These are phyloP conservation scores for Xylophagus ater DNA, from an alignment of 2,888 invertebrate species.

Conservation along the genomic window DNA sequence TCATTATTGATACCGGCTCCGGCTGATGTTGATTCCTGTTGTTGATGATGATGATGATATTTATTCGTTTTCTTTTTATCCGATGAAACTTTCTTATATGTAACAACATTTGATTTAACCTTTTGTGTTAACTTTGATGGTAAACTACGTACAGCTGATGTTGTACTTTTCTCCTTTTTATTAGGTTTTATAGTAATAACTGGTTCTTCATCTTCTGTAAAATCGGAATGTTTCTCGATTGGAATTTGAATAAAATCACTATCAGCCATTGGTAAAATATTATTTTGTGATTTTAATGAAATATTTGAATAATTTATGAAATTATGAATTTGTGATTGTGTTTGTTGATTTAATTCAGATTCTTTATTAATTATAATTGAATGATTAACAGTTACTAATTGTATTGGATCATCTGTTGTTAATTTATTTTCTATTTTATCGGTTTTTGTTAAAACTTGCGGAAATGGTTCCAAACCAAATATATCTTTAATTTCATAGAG, in stretches of 20 bases:
- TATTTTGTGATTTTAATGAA: slow-evolving; percentile 20
- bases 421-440: slow-evolving; percentile 6
- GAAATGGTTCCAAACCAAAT: slow-evolving; percentile 38
- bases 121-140: slow-evolving; percentile 37
- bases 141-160: slow-evolving; percentile 31
- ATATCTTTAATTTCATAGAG: slow-evolving; percentile 23
- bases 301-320: slow-evolving; percentile 20
- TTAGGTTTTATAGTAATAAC: slow-evolving; percentile 31
- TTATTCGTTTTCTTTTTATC: slow-evolving; percentile 21
- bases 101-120: slow-evolving; percentile 29
- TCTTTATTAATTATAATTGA: slow-evolving; percentile 38
- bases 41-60: slow-evolving; percentile 20
- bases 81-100: slow-evolving; percentile 33
- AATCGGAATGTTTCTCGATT: slow-evolving; percentile 34
- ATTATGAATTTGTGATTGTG: slow-evolving; percentile 6
- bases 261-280: slow-evolving; percentile 35
- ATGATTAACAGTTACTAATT: slow-evolving; percentile 36
- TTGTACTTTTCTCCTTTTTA: slow-evolving; percentile 35
- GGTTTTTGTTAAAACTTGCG: slow-evolving; percentile 30
- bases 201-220: slow-evolving; percentile 37
- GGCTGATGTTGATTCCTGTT: slow-evolving; percentile 1
- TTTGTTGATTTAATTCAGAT: slow-evolving; percentile 25
- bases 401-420: slow-evolving; percentile 17
- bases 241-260: slow-evolving; percentile 35
- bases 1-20: slow-evolving; percentile 1